phyloP scores from a whole-genome alignment of 2,888 invertebrate genomes.

The Euzophera pinguis region DNA sequence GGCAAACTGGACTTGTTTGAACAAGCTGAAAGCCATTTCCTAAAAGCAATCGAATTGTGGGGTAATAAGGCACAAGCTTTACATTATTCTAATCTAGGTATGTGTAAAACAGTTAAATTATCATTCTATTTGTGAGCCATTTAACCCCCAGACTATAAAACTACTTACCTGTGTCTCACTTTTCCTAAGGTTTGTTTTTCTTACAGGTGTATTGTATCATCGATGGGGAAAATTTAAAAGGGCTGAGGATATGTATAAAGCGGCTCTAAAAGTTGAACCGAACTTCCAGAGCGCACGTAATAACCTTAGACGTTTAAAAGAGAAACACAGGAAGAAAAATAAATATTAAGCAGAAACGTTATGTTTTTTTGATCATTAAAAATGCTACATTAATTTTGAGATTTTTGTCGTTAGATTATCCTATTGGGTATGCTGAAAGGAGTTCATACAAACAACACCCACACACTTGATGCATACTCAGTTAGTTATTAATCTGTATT shows the following conservation, averaged over 20 bases:
- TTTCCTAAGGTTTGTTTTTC: conserved; percentile 11
- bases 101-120: conserved; percentile 22
- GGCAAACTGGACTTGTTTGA: conserved; percentile 89
- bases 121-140: neutral
- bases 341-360: conserved; percentile 1
- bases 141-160: too few relatives aligned
- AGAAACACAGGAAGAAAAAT: conserved; percentile 20
- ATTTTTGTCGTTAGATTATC: too few relatives aligned
- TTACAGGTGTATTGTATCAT: conserved; percentile 93
- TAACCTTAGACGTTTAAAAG: conserved; percentile 77
- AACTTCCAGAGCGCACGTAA: conserved; percentile 83
- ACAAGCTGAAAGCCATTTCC: conserved; percentile 90
- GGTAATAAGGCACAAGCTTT: conserved; percentile 83
- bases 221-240: conserved; percentile 89
- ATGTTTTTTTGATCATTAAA: neutral
- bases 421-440: too few relatives aligned
- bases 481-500: too few relatives aligned
- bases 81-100: conserved; percentile 94
- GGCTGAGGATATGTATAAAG: conserved; percentile 87
- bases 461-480: too few relatives aligned
- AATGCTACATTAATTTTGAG: too few relatives aligned
- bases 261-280: conserved; percentile 87
- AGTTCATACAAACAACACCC: too few relatives aligned
- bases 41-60: conserved; percentile 84
- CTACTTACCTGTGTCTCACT: too few relatives aligned